Percentiles rank a stretch among this genome's conserved stretches.
Conservation (phyloP, 2,888 invertebrate species). For the Pyrrhopygopsis socrates region DNA sequence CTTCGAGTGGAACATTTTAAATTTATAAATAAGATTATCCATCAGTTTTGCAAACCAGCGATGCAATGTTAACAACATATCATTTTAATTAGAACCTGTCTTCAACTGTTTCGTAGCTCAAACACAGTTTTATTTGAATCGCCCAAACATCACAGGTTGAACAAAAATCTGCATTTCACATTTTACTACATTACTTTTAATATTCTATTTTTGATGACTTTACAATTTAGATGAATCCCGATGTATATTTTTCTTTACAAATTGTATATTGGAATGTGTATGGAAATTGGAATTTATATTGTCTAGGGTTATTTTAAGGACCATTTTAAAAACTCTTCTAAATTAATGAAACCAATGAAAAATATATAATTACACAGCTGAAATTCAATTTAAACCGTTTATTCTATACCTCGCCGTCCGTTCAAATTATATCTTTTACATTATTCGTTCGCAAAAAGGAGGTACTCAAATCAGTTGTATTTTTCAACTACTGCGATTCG, state of each 20-base stretch:
- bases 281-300: slow-evolving; percentile 80
- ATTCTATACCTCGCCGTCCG: slow-evolving; percentile 91
- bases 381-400: slow-evolving; percentile 70
- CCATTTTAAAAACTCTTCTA: slow-evolving; percentile 65
- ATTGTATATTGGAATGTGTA: slow-evolving; percentile 50
- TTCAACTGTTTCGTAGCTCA: slow-evolving; percentile 49
- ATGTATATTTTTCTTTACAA: slow-evolving; percentile 77
- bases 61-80: slow-evolving; percentile 91
- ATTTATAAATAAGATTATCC: slow-evolving; percentile 85
- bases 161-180: slow-evolving; percentile 67
- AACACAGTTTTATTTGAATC: slow-evolving; percentile 40
- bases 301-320: slow-evolving; percentile 85
- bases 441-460: not conserved
- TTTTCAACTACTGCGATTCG: slow-evolving; percentile 19
- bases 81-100: slow-evolving; percentile 91
- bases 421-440: slow-evolving; percentile 75
- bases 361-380: slow-evolving; percentile 65
- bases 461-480: no score
- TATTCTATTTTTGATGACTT: slow-evolving; percentile 92
- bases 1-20: not conserved
- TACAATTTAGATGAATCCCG: slow-evolving; percentile 89
- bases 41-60: slow-evolving; percentile 75
- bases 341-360: slow-evolving; percentile 58
- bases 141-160: slow-evolving; percentile 43
- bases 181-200: slow-evolving; percentile 87